A percentile compares a stretch with the other conserved stretches of the same genome.
Conservation (phyloP, 2,888 invertebrate species). For the Protonemura montana region DNA sequence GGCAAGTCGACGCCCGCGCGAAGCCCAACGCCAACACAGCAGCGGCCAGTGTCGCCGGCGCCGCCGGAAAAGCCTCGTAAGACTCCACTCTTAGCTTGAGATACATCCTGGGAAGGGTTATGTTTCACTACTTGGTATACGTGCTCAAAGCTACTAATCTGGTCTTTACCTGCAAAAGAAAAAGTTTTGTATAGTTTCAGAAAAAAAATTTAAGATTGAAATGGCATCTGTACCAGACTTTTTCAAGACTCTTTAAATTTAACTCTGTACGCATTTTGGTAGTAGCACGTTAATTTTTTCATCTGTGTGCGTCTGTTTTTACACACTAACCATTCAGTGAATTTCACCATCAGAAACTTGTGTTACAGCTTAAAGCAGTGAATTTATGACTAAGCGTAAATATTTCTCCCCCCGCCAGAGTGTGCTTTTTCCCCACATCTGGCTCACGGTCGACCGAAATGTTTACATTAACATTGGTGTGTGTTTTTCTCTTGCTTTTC, state of each 20-base stretch:
- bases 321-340: neutral
- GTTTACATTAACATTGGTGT: slow-evolving; percentile 31
- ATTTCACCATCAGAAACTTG: neutral
- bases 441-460: neutral
- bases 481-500: slow-evolving; percentile 38
- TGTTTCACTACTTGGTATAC: too few species aligned
- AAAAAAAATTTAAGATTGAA: too few species aligned
- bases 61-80: slow-evolving; percentile 60
- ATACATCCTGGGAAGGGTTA: neutral
- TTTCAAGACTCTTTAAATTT: too few species aligned
- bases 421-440: neutral
- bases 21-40: slow-evolving; percentile 51
- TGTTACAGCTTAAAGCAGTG: neutral
- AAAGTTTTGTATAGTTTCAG: too few species aligned
- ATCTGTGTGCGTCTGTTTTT: neutral
- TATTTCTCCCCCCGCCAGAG: neutral
- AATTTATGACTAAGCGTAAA: neutral
- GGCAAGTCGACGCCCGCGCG: slow-evolving; percentile 43
- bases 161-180: too few species aligned
- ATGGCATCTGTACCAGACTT: too few species aligned
- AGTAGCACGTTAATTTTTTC: too few species aligned
- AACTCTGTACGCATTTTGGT: too few species aligned
- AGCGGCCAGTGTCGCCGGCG: slow-evolving; percentile 46
- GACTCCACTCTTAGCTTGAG: slow-evolving; percentile 28
- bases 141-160: too few species aligned